Base-by-base conservation (phyloP, 2,113 vertebrate species). In the Gnathonemus echidnorhynchus region DNA sequence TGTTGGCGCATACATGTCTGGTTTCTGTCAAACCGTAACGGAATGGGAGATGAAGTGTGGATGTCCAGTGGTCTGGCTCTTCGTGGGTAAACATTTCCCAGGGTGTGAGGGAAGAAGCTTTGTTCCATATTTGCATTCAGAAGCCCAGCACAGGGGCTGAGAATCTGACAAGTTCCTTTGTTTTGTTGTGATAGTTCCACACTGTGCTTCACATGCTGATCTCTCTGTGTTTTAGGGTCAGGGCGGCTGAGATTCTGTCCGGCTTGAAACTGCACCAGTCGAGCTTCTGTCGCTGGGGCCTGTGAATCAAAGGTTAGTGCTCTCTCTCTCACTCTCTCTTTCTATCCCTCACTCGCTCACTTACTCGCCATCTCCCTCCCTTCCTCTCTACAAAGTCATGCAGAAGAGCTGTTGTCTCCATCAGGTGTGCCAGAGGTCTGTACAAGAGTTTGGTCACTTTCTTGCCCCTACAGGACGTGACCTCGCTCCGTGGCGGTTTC, bases 291-390 rank as follows among this genome's bases (percentile, higher is more conserved):
- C 87, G 91, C 90, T 89, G 90, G 74, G 88, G 24, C 46, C 86
- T 6, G 80, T 86, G 80, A 94, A 35, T 19, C 90, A 93, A 94
- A 95, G 94, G 93, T 95, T 84, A 93, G 93, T 93, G 58, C 91
- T 90, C 91, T 39, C 35, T 39, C 35, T 39, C 35, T 39, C 86
- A 11, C 91, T 90, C 91, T 10, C 91, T 92, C 80, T 86, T 45
- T 91, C 46, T 48, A 83, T 88, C 66, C 35, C 52, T 56, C 52
- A 53, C 50, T 56, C 52, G 27, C 50, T 56, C 86, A 19, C 35
- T 58, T 35, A 39, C 10, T 70, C 91, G 86, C 91, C n/a, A n/a
- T 8, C 91, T 92, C 74, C 90, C 91, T 9, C 92, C 92, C 77
- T 88, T 15, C 35, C 66, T 91, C 53, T 48, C 58, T 89, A 88